Evolutionary conservation across 2,797 vertebrate species (phyloP).

Genomic region (Chelon auratus): DNA sequence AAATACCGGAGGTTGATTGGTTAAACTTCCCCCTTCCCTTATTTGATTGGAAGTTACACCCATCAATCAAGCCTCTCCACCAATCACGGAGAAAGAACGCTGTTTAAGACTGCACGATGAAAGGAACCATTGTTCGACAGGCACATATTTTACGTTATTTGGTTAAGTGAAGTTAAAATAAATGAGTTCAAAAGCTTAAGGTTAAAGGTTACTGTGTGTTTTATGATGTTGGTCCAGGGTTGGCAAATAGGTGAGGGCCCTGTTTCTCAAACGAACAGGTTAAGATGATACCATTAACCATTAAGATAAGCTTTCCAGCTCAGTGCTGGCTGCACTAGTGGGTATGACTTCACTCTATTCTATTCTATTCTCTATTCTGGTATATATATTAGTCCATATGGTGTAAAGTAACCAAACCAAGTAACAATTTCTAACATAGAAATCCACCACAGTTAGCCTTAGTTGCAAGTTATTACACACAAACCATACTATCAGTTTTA

Average conservation of each 20-base stretch:
- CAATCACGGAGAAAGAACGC: slow-evolving; percentile 10
- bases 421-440: neutral
- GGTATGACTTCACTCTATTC: slow-evolving; percentile 10
- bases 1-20: slow-evolving; percentile 29
- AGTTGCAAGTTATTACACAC: neutral
- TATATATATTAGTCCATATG: neutral
- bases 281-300: neutral
- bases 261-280: neutral
- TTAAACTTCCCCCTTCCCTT: neutral
- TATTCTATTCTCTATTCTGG: neutral
- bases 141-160: neutral
- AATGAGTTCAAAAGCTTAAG: neutral
- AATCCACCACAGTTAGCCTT: neutral
- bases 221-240: no score
- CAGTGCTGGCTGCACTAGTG: neutral
- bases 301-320: neutral
- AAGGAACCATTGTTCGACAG: slow-evolving; percentile 10
- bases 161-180: neutral
- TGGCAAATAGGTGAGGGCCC: no score
- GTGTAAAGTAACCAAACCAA: neutral
- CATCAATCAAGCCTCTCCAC: slow-evolving; percentile 23
- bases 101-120: rapidly evolving
- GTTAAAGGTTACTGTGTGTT: neutral
- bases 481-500: neutral
- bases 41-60: slow-evolving; percentile 5